Percentiles rank a stretch among this genome's conserved stretches.
Evolutionary conservation across 2,113 vertebrate species (phyloP).

Genomic region (Thunnus maccoyii): DNA sequence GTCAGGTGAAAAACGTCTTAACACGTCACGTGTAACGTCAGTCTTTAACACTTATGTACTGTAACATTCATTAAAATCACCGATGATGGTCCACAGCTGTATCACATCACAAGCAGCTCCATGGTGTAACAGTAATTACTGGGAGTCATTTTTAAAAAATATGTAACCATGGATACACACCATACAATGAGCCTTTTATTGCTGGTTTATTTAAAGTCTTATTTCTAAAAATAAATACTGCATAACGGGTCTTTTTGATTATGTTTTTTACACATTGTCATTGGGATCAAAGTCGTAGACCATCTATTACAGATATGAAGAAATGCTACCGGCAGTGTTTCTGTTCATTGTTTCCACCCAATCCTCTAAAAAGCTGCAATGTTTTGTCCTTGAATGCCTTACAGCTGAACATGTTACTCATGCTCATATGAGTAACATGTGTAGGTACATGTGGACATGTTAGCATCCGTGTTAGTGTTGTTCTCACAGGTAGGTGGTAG

Average conservation of each 20-base stretch:
- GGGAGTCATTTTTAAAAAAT: not conserved
- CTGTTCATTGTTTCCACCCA: not conserved
- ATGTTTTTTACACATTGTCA: not conserved
- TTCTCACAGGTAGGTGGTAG: conserved; percentile 92
- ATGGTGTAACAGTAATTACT: not conserved
- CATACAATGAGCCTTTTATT: conserved; percentile 16
- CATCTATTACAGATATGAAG: not conserved
- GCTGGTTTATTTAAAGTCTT: conserved; percentile 35
- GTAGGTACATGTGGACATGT: not conserved
- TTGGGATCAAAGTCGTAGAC: not conserved
- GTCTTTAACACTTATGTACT: conserved; percentile 6
- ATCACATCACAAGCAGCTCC: not conserved
- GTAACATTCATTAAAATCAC: conserved; percentile 10
- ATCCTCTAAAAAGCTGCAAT: not conserved
- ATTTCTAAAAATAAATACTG: conserved; percentile 35
- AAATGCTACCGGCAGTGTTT: conserved; percentile 23
- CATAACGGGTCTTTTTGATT: conserved; percentile 3
- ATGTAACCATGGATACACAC: not conserved
- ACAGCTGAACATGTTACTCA: not conserved
- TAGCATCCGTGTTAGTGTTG: too few species aligned
- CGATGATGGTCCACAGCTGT: not conserved
- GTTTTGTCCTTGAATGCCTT: not conserved
- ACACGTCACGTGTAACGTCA: not conserved
- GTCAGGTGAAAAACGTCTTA: conserved; percentile 6
- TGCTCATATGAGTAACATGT: too few species aligned